phyloP scores from a whole-genome alignment of 2,797 vertebrate genomes.

The Astyanax mexicanus region DNA sequence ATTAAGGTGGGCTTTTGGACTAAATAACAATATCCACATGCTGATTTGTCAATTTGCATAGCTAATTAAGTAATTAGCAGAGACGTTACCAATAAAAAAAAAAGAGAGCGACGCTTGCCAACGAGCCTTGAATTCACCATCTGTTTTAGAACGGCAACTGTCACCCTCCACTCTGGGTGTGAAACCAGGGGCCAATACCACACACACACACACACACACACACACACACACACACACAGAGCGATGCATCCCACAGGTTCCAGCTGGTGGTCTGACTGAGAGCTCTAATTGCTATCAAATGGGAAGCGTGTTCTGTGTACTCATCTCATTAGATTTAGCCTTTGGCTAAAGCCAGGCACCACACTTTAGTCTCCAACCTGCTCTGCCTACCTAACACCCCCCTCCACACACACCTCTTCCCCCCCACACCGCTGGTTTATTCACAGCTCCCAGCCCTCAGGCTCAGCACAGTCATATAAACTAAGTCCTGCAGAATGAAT shows the following conservation, averaged over 20 bases:
- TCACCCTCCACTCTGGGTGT: slow-evolving; percentile 86
- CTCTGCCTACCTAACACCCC: slow-evolving; percentile 1
- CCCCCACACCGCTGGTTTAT: slow-evolving; percentile 6
- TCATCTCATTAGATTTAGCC: slow-evolving; percentile 84
- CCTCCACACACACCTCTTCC: too few species aligned
- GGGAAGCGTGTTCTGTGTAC: slow-evolving; percentile 78
- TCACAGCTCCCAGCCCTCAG: not conserved
- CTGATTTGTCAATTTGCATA: slow-evolving; percentile 99
- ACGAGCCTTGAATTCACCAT: slow-evolving; percentile 95
- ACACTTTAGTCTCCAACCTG: slow-evolving; percentile 58
- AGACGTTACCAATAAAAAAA: slow-evolving; percentile 72
- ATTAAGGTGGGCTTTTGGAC: slow-evolving; percentile 98
- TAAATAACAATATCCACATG: slow-evolving; percentile 96
- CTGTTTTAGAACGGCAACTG: slow-evolving; percentile 93
- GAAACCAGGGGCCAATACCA: slow-evolving; percentile 75
- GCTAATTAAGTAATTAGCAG: slow-evolving; percentile 99
- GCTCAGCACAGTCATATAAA: not conserved
- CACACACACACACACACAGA: slow-evolving; percentile 49
- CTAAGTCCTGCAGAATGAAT: not conserved
- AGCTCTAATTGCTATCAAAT: slow-evolving; percentile 89
- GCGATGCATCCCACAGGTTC: slow-evolving; percentile 70
- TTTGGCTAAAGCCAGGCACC: slow-evolving; percentile 61
- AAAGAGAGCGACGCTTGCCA: slow-evolving; percentile 83
- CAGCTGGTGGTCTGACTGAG: slow-evolving; percentile 90
- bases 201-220: slow-evolving; percentile 63